Evolutionary conservation across 2,888 invertebrate species (phyloP).

Genomic region (Cybosia mesomella): DNA sequence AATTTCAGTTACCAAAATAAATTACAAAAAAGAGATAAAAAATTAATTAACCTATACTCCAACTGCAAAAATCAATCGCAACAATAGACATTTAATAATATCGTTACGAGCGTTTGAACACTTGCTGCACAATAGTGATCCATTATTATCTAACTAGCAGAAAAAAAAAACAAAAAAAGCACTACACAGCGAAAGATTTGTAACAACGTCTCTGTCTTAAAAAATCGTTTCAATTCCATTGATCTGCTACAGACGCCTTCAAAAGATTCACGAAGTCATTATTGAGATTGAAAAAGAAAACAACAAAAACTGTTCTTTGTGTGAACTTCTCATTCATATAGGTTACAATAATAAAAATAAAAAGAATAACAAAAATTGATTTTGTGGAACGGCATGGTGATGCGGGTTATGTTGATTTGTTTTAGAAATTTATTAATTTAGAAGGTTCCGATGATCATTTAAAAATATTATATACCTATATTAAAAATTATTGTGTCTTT

Average conservation of each 20-base stretch:
- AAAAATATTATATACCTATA: no score
- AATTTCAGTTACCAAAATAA: background rate
- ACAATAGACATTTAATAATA: background rate
- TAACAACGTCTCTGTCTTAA: constrained; percentile 16
- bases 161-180: constrained; percentile 17
- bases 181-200: background rate
- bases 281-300: constrained; percentile 29
- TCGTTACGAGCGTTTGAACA: background rate
- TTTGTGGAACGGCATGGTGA: background rate
- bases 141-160: constrained; percentile 13
- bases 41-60: background rate
- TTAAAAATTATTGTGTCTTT: no score
- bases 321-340: constrained; percentile 32
- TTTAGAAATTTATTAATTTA: background rate
- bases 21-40: background rate
- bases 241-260: constrained; percentile 34
- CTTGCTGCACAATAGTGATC: background rate
- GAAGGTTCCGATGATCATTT: background rate
- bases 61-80: background rate
- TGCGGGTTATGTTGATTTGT: background rate
- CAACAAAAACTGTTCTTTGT: constrained; percentile 13
- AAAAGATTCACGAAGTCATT: constrained; percentile 37
- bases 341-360: background rate
- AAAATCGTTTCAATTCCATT: constrained; percentile 36
- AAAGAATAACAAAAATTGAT: background rate